phyloP scores from a whole-genome alignment of 30 jellyfish, hydroid and myxozoan species.

The Mastigias papua region DNA sequence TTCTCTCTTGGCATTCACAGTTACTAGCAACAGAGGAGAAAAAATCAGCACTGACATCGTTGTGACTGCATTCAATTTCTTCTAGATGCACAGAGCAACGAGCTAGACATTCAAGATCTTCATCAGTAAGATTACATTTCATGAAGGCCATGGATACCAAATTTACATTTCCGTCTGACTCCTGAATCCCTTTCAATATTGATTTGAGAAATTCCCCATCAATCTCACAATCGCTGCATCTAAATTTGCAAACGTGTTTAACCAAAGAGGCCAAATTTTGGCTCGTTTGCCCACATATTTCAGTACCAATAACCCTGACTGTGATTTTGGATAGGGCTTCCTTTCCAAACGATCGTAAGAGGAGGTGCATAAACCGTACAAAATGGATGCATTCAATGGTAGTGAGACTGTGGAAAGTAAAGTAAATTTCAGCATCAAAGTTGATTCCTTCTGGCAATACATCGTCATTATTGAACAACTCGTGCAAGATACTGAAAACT shows the following conservation, averaged over 20 bases:
- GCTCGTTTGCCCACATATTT: not conserved
- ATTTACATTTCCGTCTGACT: not conserved
- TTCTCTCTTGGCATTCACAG: not conserved
- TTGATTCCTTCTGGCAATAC: not conserved
- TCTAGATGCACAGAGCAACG: not conserved
- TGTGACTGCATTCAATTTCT: not conserved
- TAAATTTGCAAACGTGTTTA: not conserved
- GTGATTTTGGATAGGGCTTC: not conserved
- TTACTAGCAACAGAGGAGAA: not conserved
- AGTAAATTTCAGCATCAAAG: not conserved
- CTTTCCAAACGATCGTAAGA: slow-evolving; percentile 11
- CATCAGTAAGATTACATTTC: slow-evolving; percentile 2
- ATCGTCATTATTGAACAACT: slow-evolving; percentile 13
- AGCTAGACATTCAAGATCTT: not conserved
- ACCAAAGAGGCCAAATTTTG: slow-evolving; percentile 10
- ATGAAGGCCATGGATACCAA: not conserved
- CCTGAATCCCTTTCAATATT: not conserved
- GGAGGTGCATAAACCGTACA: slow-evolving; percentile 5
- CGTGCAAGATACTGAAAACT: slow-evolving; percentile 16
- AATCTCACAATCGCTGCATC: not conserved
- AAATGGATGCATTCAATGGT: slow-evolving; percentile 2
- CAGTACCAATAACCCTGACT: slow-evolving; percentile 15
- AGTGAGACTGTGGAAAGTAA: slow-evolving; percentile 6
- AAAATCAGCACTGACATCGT: not conserved
- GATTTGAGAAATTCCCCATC: not conserved